Evolutionary conservation across 1,140 invertebrate genomes (phyloP).

Genomic region (Aethina tumida): DNA sequence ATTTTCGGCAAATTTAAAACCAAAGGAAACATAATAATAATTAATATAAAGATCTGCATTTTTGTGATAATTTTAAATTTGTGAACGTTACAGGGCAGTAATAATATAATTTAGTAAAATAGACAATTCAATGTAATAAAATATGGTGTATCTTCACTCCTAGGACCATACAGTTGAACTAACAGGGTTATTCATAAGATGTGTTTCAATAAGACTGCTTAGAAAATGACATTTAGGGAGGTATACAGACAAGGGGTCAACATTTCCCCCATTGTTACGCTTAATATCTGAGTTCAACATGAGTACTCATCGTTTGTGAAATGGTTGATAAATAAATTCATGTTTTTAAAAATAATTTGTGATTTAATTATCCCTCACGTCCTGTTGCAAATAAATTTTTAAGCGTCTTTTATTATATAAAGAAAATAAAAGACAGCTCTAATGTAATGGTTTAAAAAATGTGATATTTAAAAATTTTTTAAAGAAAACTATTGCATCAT

Average conservation of each 20-base stretch:
- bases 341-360: slow-evolving; percentile 32
- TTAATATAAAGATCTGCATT: too few species aligned
- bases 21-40: too few species aligned
- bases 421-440: too few species aligned
- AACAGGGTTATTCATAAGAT: slow-evolving; percentile 31
- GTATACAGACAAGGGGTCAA: slow-evolving; percentile 29
- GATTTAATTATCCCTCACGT: too few species aligned
- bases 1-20: too few species aligned
- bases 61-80: too few species aligned
- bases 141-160: slow-evolving; percentile 8
- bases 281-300: slow-evolving; percentile 32
- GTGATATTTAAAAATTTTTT: too few species aligned
- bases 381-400: too few species aligned
- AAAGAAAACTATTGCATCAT: too few species aligned
- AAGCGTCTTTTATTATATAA: too few species aligned
- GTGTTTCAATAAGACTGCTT: slow-evolving; percentile 31
- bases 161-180: slow-evolving; percentile 28
- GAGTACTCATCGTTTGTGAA: slow-evolving; percentile 32
- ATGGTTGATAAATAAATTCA: slow-evolving; percentile 28
- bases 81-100: too few species aligned
- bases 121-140: slow-evolving; percentile 8
- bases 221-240: slow-evolving; percentile 29
- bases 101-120: slow-evolving; percentile 4
- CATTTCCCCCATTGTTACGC: slow-evolving; percentile 27
- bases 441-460: too few species aligned